Percentiles rank a stretch among this genome's conserved stretches.
These are phyloP conservation scores for Amblyteles armatorius DNA, from an alignment of 2,888 invertebrate species.

Conservation along the genomic window DNA sequence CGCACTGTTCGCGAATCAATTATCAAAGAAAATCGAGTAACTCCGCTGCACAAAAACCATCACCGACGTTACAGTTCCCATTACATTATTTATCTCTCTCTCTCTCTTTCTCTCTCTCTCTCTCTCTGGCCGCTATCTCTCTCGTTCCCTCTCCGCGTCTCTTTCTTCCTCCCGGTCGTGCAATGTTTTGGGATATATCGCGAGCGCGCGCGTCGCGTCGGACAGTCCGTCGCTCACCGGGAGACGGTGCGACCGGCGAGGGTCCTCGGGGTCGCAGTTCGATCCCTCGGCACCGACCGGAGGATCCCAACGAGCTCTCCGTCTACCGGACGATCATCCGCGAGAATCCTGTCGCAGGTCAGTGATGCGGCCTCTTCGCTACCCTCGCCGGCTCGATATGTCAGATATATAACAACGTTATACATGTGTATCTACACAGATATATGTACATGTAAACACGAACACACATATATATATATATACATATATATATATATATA, in stretches of 20 bases:
- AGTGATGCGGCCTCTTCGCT: conserved; percentile 58
- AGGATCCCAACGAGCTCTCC: neutral
- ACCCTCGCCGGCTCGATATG: conserved; percentile 4
- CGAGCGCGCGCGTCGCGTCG: conserved; percentile 52
- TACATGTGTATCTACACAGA: neutral
- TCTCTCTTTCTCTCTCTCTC: neutral
- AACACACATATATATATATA: neutral
- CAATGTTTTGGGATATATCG: conserved; percentile 54
- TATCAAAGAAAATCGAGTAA: neutral
- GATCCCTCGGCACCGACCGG: conserved; percentile 4
- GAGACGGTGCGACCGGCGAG: conserved; percentile 27
- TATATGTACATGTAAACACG: neutral
- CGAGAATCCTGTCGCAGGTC: conserved; percentile 65
- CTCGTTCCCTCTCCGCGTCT: neutral
- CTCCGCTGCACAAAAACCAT: neutral
- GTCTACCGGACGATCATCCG: conserved; percentile 23
- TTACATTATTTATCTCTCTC: conserved; percentile 11
- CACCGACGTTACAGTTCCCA: conserved; percentile 7
- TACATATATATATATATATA: too few relatives aligned
- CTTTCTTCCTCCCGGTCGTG: neutral
- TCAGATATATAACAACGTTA: conserved; percentile 2
- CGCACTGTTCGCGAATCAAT: conserved; percentile 23
- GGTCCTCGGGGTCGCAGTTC: conserved; percentile 40
- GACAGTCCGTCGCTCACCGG: conserved; percentile 35
- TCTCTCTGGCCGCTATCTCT: too few relatives aligned